Conservation (phyloP, 2,888 invertebrate genomes). For the Pecten maximus region DNA sequence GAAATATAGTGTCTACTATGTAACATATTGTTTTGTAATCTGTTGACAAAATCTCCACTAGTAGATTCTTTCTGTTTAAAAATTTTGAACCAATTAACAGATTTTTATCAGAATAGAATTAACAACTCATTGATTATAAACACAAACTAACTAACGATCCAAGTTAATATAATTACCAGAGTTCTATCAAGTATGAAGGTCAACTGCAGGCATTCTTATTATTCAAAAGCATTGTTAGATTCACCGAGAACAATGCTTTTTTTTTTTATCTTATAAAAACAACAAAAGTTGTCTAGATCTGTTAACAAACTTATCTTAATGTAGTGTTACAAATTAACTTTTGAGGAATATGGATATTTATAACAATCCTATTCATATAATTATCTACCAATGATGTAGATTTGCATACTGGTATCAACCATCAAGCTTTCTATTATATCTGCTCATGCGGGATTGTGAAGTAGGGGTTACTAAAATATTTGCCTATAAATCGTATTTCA, state of each 20-base stretch:
- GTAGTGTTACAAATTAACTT: too few relatives aligned
- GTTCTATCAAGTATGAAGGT: neutral
- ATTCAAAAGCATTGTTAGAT: neutral
- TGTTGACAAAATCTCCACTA: slow-evolving; percentile 9
- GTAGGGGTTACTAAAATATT: neutral
- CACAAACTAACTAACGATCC: neutral
- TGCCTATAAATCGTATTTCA: neutral
- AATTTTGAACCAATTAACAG: slow-evolving; percentile 20
- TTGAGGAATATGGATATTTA: too few relatives aligned
- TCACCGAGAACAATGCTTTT: too few relatives aligned
- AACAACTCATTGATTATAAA: slow-evolving; percentile 16
- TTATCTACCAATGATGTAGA: too few relatives aligned
- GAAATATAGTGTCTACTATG: neutral
- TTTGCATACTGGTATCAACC: too few relatives aligned
- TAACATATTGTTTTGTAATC: neutral
- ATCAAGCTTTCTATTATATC: too few relatives aligned
- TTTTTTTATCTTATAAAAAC: too few relatives aligned
- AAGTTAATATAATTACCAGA: neutral
- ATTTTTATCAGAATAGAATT: neutral
- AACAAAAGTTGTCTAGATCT: too few relatives aligned
- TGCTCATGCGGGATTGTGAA: neutral
- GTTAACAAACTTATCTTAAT: too few relatives aligned
- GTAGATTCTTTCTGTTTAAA: neutral
- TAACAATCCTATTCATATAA: too few relatives aligned
- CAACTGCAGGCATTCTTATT: neutral